Base-by-base conservation (phyloP, 2,888 invertebrate species). In the Lasioglossum malachurum region DNA sequence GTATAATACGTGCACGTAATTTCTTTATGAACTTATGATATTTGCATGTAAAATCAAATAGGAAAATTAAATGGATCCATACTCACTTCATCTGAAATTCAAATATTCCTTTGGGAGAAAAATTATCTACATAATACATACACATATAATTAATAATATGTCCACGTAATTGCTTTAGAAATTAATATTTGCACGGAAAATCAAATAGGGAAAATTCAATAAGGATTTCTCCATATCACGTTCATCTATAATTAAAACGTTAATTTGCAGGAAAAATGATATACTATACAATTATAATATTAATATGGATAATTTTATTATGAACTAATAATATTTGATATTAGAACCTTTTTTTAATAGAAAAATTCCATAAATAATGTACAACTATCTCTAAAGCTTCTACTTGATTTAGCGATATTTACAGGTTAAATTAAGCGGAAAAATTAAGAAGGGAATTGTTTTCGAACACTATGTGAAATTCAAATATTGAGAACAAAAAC, bases 11-110 rank as follows among this genome's bases (percentile, higher is more conserved):
- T 31, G 31, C 64, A 16, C 31, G 16, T 31, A 64, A 64, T 64
- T 27, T 16, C 64, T 31, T 31, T 31, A 64, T 16, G 27, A 64
- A 64, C 31, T 64, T 57, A 57, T 57, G 57, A 57, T 57, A 57
- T 57, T 57, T 57, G 57, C 57, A 57, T 57, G 57, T n/a, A 57
- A 57, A 57, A 57, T 57, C n/a, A 57, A n/a, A 57, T 57, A n/a
- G 12, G n/a, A 57, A n/a, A 57, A n/a, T 57, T 57, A 57, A 57
- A n/a, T 57, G n/a, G 57, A 4, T 57, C 57, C 57, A 57, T 57
- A 12, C n/a, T 12, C 14, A 1, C n/a, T n/a, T 57, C 57, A 57
- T 57, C n/a, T 57, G 57, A 57, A 57, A 57, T 57, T 57, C 57
- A 57, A 57, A 57, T 57, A 57, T 57, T n/a, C n/a, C 57, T n/a